Evolutionary conservation across 2,797 vertebrate species (phyloP).

Genomic region (Acropternis orthonyx): DNA sequence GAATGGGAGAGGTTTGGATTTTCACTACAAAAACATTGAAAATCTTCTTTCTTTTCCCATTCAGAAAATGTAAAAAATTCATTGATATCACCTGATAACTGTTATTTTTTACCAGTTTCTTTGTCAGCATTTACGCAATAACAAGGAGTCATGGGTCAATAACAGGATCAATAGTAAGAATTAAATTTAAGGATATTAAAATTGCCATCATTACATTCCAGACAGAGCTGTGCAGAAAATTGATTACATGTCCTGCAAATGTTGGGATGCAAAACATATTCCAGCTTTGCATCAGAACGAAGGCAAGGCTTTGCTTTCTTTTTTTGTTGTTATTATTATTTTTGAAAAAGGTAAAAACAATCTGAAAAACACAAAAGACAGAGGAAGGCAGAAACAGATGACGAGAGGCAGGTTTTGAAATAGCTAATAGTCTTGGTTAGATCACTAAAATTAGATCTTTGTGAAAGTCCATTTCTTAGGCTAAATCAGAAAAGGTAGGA

Average conservation of each 20-base stretch:
- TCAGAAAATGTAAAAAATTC: background rate
- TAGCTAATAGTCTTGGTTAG: background rate
- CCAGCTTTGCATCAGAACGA: background rate
- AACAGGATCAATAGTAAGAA: conserved; percentile 19
- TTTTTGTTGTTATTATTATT: background rate
- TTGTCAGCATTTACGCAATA: background rate
- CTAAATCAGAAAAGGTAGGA: background rate
- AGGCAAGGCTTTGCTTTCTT: background rate
- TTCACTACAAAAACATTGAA: background rate
- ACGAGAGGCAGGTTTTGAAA: background rate
- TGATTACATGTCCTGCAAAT: conserved; percentile 6
- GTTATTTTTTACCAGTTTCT: background rate
- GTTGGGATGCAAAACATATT: background rate
- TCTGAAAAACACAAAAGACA: background rate
- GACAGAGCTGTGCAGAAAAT: background rate
- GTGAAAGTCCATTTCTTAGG: background rate
- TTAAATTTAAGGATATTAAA: conserved; percentile 25
- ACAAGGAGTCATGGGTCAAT: background rate
- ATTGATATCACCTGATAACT: background rate
- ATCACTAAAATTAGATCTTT: background rate
- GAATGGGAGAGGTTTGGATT: accelerated
- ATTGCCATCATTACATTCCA: conserved; percentile 22
- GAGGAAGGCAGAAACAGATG: background rate
- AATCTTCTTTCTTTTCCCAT: background rate
- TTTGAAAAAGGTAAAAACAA: background rate